Conservation (phyloP, 2,113 vertebrate genomes). For the Callipepla californica region DNA sequence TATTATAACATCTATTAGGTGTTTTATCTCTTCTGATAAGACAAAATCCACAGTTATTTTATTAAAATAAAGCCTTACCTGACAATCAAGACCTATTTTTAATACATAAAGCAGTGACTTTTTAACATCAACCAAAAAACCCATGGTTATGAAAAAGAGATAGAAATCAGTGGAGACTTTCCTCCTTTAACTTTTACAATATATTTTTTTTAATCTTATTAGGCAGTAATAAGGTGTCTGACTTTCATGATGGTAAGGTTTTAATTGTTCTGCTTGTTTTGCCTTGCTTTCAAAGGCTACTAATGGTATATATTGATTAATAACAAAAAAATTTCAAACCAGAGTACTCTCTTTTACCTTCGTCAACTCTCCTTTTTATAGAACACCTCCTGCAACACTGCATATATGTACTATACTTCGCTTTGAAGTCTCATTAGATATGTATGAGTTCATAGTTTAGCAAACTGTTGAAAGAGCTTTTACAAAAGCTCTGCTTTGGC, state of each 20-base stretch:
- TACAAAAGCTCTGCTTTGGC: neutral
- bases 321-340: neutral
- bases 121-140: neutral
- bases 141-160: neutral
- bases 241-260: neutral
- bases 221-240: neutral
- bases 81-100: neutral
- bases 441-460: slow-evolving; percentile 28
- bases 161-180: neutral
- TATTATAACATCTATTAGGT: neutral
- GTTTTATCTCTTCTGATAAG: neutral
- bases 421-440: slow-evolving; percentile 31
- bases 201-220: too few relatives aligned
- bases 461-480: slow-evolving; percentile 13
- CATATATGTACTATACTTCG: neutral
- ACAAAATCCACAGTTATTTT: neutral
- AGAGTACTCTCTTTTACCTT: neutral
- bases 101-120: neutral
- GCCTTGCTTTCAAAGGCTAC: neutral
- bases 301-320: neutral
- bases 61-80: neutral
- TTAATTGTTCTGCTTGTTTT: neutral
- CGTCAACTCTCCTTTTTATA: neutral
- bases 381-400: neutral
- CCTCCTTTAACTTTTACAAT: neutral